Base-by-base conservation (phyloP, 2,113 vertebrate genomes). In the Channa argus region DNA sequence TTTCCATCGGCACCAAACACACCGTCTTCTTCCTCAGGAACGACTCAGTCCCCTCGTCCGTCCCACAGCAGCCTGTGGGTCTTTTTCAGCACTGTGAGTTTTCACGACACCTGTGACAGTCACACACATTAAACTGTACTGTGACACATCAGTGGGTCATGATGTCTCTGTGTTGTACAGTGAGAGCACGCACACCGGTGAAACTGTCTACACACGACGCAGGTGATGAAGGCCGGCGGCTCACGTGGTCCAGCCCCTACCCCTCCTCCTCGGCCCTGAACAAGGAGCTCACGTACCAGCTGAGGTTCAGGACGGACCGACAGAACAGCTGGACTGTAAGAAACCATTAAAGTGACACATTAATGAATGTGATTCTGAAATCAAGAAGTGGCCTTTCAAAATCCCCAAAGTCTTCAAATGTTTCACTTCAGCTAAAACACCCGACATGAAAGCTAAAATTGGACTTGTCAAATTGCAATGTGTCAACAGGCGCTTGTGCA, bases 241-340 rank as follows among this genome's bases (percentile, higher is more conserved):
- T 95, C 50, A 72, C n/a, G 2, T 95, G 94, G 94, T 79, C 66
- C 63, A 92, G 81, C 45, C 91, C 93, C 1, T 93, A 93, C 79
- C 66, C 92, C 6, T 1, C 60, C 6, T 79, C 72, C 10, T 92
- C 92, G 7, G 37, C 71, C 24, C 80, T 92, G 65, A 82, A 72
- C 80, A 5, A 34, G 8, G 70, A 71, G 51, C 71, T 94, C 36
- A 80, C 8, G 2, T 95, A 92, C 78, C 89, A 94, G 86, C 81
- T 94, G 47, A 79, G 77, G 80, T 94, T 93, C 84, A 91, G 79
- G 67, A 64, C 5, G 2, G 34, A 80, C 6, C 46, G 33, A 5
- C 45, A 91, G n/a, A 78, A 90, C 56, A 38, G 46, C 44, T 94
- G 94, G 94, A 93, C 52, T 13, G 94, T 95, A 56, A 87, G 92